phyloP scores from a whole-genome alignment of 1,140 invertebrate species.

The Leucophenga varia region DNA sequence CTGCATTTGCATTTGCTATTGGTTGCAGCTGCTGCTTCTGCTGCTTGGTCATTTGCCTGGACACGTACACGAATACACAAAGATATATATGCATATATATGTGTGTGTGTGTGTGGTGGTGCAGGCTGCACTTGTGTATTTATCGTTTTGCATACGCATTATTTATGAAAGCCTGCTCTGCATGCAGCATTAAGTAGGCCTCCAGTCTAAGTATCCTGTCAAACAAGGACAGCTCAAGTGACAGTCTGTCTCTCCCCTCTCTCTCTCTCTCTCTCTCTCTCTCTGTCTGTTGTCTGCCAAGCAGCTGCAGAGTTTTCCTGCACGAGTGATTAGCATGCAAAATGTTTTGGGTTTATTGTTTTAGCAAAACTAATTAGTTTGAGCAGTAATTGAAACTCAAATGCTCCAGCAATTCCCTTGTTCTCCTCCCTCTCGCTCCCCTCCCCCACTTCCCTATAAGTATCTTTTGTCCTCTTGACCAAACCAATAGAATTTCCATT shows the following conservation, averaged over 20 bases:
- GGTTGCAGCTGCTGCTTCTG: constrained; percentile 1
- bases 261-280: no score
- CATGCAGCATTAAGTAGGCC: constrained; percentile 35
- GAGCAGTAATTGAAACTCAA: constrained; percentile 42
- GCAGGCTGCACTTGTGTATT: constrained; percentile 31
- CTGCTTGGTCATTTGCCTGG: constrained; percentile 29
- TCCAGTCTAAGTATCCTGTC: no score
- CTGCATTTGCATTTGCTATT: constrained; percentile 33
- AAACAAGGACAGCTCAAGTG: constrained; percentile 4
- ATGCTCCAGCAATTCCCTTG: neutral
- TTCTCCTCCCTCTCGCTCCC: constrained; percentile 9
- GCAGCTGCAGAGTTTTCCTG: constrained; percentile 36
- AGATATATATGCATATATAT: neutral
- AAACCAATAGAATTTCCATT: constrained; percentile 8
- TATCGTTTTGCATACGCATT: constrained; percentile 48
- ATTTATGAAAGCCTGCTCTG: constrained; percentile 34
- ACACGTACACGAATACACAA: constrained; percentile 5
- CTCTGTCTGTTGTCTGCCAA: no score
- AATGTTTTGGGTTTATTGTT: constrained; percentile 40
- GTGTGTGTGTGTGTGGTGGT: no score
- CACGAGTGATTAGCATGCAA: constrained; percentile 38
- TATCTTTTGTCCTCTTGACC: no score
- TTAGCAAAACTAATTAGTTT: constrained; percentile 49
- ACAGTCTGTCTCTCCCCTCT: no score
- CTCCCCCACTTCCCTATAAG: no score